Conservation (phyloP, 2,888 invertebrate genomes). For the Sphinx pinastri region DNA sequence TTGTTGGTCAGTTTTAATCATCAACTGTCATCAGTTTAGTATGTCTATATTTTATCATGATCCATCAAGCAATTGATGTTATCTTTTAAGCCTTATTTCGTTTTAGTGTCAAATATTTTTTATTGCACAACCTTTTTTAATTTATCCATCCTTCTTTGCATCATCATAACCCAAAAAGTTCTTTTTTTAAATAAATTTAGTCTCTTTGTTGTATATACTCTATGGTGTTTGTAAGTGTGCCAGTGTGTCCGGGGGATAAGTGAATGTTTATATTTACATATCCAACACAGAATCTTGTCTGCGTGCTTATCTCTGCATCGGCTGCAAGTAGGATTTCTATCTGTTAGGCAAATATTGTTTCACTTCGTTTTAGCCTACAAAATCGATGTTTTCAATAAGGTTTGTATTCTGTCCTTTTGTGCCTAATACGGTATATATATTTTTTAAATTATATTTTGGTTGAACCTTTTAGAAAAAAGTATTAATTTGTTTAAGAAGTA, state of each 20-base stretch:
- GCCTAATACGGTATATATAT: background rate
- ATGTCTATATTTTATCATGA: too few species aligned
- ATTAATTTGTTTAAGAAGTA: too few species aligned
- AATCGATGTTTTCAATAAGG: conserved; percentile 3
- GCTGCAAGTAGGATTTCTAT: conserved; percentile 23
- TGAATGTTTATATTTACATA: conserved; percentile 24
- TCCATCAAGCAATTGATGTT: too few species aligned
- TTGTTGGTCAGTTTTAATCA: too few species aligned
- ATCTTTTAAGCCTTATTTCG: too few species aligned
- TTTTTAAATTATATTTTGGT: too few species aligned
- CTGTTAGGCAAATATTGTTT: conserved; percentile 14
- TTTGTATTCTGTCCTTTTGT: background rate
- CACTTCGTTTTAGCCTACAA: conserved; percentile 11
- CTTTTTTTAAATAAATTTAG: too few species aligned
- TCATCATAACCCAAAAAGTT: background rate
- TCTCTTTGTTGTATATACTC: conserved; percentile 18
- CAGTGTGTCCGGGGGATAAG: conserved; percentile 26
- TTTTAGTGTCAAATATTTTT: too few species aligned
- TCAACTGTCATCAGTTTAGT: too few species aligned
- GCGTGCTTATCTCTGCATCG: conserved; percentile 21
- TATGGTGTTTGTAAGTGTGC: conserved; percentile 25
- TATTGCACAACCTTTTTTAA: too few species aligned
- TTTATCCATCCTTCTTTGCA: background rate
- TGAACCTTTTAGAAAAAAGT: too few species aligned
- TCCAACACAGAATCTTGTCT: conserved; percentile 18